Evolutionary conservation across 2,888 invertebrate species (phyloP).

Genomic region (Lottia gigantea): DNA sequence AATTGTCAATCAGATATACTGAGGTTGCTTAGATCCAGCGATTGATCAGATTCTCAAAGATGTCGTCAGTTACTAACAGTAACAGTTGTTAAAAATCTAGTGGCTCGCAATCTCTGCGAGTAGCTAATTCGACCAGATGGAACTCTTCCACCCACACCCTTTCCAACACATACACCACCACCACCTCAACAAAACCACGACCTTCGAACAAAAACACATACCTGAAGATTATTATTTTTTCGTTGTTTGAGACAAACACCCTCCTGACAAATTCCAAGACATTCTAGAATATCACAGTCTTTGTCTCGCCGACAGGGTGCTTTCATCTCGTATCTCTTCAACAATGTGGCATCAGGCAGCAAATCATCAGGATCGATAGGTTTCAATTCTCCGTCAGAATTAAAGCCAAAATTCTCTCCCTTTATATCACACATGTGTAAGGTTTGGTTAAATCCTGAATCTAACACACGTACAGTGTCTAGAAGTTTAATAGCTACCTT

Average conservation of each 20-base stretch:
- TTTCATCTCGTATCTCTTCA: conserved; percentile 31
- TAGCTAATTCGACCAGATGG: too few species aligned
- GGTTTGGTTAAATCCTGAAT: conserved; percentile 73
- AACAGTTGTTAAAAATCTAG: too few species aligned
- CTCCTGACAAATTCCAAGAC: conserved; percentile 73
- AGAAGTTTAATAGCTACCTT: conserved; percentile 71
- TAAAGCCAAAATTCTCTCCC: conserved; percentile 76
- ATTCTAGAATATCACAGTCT: conserved; percentile 79
- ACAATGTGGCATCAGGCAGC: conserved; percentile 71
- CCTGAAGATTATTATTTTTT: conserved; percentile 77
- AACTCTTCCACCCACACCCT: too few species aligned
- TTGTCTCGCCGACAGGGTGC: conserved; percentile 72
- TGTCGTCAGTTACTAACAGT: too few species aligned
- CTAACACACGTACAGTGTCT: conserved; percentile 74
- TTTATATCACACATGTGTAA: conserved; percentile 79
- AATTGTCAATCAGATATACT: too few species aligned
- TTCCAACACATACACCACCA: too few species aligned
- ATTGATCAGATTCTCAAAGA: too few species aligned
- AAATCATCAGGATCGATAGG: conserved; percentile 77
- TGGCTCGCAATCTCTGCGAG: too few species aligned
- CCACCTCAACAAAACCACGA: too few species aligned
- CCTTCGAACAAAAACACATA: conserved; percentile 46
- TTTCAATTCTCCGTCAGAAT: conserved; percentile 65
- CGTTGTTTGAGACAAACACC: conserved; percentile 73
- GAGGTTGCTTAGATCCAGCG: too few species aligned